A percentile compares a stretch with the other conserved stretches of the same genome.
Conservation (phyloP, 1,140 invertebrate genomes). For the Drosophila subobscura region DNA sequence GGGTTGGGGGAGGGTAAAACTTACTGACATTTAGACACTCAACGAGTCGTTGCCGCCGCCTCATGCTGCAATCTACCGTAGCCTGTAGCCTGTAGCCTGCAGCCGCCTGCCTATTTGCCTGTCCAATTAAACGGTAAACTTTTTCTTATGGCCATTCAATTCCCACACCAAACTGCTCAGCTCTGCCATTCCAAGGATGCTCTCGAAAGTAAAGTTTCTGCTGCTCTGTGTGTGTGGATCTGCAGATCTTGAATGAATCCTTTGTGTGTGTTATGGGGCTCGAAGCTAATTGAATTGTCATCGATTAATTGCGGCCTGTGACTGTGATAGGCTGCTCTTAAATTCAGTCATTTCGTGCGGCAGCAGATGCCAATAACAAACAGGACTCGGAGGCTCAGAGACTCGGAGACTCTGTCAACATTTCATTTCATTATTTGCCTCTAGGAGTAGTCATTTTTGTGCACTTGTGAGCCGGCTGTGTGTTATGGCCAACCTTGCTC, state of each 20-base stretch:
- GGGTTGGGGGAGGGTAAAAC: constrained; percentile 2
- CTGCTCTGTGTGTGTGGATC: no score
- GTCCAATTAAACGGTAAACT: constrained; percentile 75
- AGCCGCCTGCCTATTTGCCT: constrained; percentile 48
- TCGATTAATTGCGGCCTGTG: constrained; percentile 38
- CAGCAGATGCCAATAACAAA: constrained; percentile 5
- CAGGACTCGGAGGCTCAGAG: constrained; percentile 7
- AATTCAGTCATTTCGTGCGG: constrained; percentile 9
- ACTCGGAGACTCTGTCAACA: neutral
- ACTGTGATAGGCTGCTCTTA: no score
- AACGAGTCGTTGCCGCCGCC: constrained; percentile 16
- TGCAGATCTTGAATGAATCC: constrained; percentile 2
- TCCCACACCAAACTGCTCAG: constrained; percentile 16
- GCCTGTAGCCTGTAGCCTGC: no score
- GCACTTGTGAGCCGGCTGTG: constrained; percentile 46
- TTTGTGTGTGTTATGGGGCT: constrained; percentile 38
- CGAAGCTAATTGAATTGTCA: constrained; percentile 51
- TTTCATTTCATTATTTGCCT: constrained; percentile 17
- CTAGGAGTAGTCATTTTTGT: neutral
- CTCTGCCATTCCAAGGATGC: neutral
- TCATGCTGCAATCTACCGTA: no score
- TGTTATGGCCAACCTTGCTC: constrained; percentile 30
- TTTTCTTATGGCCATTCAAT: constrained; percentile 66
- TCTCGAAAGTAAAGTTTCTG: neutral
- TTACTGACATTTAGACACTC: constrained; percentile 44